Conservation (phyloP, 2,888 invertebrate genomes). For the Notodonta ziczac region DNA sequence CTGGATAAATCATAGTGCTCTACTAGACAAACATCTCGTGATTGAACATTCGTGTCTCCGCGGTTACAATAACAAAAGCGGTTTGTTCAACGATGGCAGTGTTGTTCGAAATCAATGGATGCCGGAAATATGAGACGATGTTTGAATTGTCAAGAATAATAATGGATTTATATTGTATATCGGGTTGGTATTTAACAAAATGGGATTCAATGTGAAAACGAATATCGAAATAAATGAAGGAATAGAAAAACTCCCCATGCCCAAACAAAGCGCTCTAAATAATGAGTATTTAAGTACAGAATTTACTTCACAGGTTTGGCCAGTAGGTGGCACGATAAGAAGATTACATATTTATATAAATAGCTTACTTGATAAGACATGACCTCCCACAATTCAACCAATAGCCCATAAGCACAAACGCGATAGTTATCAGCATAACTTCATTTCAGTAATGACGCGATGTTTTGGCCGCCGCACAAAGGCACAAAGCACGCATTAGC, state of each 20-base stretch:
- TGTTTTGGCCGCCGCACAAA: not conserved
- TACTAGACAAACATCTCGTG: slow-evolving; percentile 10
- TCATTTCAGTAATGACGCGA: slow-evolving; percentile 4
- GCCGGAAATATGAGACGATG: not conserved
- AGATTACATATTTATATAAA: not conserved
- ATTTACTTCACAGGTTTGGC: no score
- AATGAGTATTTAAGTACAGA: no score
- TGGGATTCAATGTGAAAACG: no score
- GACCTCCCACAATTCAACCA: not conserved
- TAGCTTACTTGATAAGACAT: not conserved
- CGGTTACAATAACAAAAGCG: slow-evolving; percentile 11
- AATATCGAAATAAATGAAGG: no score
- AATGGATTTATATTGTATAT: no score
- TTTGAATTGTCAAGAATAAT: not conserved
- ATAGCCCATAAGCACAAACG: not conserved
- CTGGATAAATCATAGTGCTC: slow-evolving; percentile 15
- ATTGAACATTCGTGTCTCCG: slow-evolving; percentile 15
- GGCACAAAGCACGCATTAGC: slow-evolving; percentile 3
- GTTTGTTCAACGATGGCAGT: not conserved
- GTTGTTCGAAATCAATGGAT: not conserved
- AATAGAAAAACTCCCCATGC: no score
- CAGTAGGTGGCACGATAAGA: no score
- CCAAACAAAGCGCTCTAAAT: no score
- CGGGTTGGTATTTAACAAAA: no score
- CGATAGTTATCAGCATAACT: slow-evolving; percentile 2